A percentile compares a stretch with the other conserved stretches of the same genome.
These are phyloP conservation scores for Hecatera dysodea DNA, from an alignment of 2,888 invertebrate species.

Conservation along the genomic window DNA sequence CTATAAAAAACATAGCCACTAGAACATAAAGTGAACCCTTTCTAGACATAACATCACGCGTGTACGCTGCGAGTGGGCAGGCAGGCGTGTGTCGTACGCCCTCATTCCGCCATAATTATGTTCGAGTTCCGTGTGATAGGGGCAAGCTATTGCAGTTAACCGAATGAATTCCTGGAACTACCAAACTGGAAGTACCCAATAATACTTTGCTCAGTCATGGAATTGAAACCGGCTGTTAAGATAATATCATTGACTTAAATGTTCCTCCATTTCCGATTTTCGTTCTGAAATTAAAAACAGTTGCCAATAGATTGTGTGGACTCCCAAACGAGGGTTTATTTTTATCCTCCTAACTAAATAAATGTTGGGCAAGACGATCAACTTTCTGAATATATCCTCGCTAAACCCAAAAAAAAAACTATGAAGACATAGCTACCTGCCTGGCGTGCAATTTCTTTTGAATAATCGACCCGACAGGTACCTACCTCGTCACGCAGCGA, in stretches of 20 bases:
- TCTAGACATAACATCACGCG: too few species aligned
- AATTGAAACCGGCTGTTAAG: background rate
- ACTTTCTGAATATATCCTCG: conserved; percentile 13
- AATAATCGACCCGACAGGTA: conserved; percentile 16
- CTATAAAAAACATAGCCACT: background rate
- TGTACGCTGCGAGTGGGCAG: background rate
- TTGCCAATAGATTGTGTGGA: background rate
- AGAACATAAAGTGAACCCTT: background rate
- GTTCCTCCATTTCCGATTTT: background rate
- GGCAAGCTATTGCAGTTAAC: background rate
- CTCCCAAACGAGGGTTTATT: background rate
- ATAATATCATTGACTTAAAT: conserved; percentile 11
- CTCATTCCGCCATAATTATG: background rate
- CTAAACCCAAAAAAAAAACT: background rate
- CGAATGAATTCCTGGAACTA: background rate
- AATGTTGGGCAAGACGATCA: background rate
- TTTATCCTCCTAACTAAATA: background rate
- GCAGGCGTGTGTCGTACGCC: background rate
- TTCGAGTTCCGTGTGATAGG: background rate
- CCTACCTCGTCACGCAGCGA: conserved; percentile 6
- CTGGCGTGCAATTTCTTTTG: background rate
- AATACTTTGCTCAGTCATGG: background rate
- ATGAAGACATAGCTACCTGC: background rate
- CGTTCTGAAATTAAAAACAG: background rate
- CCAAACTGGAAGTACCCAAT: background rate